Evolutionary conservation across 2,888 invertebrate species (phyloP), one percentile per base, ranked within the genome.

Genomic region (Leucania comma): DNA sequence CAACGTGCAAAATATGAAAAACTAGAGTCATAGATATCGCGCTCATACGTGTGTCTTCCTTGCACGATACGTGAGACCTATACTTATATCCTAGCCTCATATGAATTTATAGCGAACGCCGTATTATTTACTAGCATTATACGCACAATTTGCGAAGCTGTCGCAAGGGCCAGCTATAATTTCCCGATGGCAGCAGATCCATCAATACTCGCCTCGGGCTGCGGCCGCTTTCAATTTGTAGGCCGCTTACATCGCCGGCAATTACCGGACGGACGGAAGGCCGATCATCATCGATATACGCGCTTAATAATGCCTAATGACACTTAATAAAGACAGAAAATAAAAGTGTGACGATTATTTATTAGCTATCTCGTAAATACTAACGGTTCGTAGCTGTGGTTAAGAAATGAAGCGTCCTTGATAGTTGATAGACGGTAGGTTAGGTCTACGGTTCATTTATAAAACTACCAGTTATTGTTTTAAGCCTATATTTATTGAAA

Each of bases 141-240:
- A 94, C 93, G 95, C 94, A 95, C 95, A 95, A 95, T 95, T 96
- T 94, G 95, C 95, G 94, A 93, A 94, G 95, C 95, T 95, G 95
- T 96, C 95, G 95, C 95, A 94, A 94, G 93, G 91, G 92, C 92
- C 90, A 87, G 91, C 93, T 95, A 94, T 95, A 96, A 96, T 95
- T 95, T 95, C 89, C 89, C 92, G 92, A 95, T 95, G 95, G 95
- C 95, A 93, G 95, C 91, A 93, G 92, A 96, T 96, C 95, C 95
- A 95, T 96, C 95, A 95, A 95, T 95, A 93, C 91, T 61, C 89
- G 95, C 95, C 95, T 88, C 88, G 85, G 95, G 95, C 94, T 83
- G 87, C 94, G 94, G 94, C 93, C 93, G 92, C 95, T 94, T 95
- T 96, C 95, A 96, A 96, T 96, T 96, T 96, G 95, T 95, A 93